Evolutionary conservation across 1,140 invertebrate species (phyloP), one percentile per base, ranked within the genome.

Genomic region (Carcinoscorpius rotundicauda): DNA sequence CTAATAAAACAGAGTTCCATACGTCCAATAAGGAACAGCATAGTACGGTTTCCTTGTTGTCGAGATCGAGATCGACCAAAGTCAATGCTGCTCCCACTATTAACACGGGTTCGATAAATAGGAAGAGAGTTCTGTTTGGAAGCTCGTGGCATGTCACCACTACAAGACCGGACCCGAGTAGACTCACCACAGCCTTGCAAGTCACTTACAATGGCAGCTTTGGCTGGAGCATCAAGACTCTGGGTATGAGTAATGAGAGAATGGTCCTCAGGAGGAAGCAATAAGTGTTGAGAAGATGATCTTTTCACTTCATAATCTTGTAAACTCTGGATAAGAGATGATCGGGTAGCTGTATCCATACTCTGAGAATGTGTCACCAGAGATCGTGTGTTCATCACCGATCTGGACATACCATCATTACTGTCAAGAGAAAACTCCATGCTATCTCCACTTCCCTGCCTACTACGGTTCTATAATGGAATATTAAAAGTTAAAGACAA

Each of bases 1-100:
- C 91, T 94, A 64, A 97, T 95, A 1, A 97, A 80, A 59, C 90
- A 83, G 49, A 97, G 79, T 76, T 97, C 93, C 59, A 83, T 82
- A 51, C 87, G 81, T n/a, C 90, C 92, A 29, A 97, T 87, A 79
- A 91, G 77, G 63, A 83, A 87, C 6, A 97, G 81, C 93, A 97
- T 97, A 3, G 91, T 95, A 49, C 91, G 82, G 79, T 96, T 96
- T 68, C 88, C 85, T 63, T 90, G 87, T 52, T 66, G 65, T 11
- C 55, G 65, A 9, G 11, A 50, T 6, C 53, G 6, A 55, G 63
- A 62, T 61, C 68, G 51, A 4, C 52, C 50, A 0, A 60, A 48
- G 60, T 69, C 68, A 9, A 11, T 4, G 52, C 6, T 10, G 49
- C 64, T 64, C 48, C 67, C 68, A 52, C 51, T 63, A 56, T 56